Evolutionary conservation across 2,888 invertebrate genomes (phyloP).

Genomic region (Anoncus sp.): DNA sequence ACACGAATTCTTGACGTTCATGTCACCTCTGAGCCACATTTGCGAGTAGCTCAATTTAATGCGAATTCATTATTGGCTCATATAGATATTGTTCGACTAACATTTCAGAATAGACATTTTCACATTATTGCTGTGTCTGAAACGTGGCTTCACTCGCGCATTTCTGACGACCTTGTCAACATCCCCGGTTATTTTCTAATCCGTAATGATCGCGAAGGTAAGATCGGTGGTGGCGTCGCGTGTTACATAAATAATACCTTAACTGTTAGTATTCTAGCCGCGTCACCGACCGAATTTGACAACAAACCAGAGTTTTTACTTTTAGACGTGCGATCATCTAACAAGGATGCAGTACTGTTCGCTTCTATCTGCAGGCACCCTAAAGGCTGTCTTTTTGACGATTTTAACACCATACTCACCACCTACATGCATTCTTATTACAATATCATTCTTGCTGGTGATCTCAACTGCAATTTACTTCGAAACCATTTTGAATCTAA

Average conservation of each 20-base stretch:
- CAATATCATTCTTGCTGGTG: conserved; percentile 26
- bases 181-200: too few species aligned
- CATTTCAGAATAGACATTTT: background rate
- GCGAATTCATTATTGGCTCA: too few species aligned
- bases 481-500: background rate
- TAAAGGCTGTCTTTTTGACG: background rate
- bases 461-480: background rate
- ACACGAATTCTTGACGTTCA: too few species aligned
- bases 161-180: too few species aligned
- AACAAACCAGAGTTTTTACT: background rate
- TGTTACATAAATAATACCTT: background rate
- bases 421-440: background rate
- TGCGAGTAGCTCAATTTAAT: background rate
- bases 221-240: background rate
- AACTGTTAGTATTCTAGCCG: background rate
- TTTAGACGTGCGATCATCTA: background rate
- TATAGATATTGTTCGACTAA: background rate
- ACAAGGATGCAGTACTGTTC: background rate
- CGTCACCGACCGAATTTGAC: too few species aligned
- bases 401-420: background rate
- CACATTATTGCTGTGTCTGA: conserved; percentile 1
- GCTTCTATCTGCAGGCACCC: background rate
- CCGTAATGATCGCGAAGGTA: background rate
- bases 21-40: too few species aligned
- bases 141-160: conserved; percentile 1